Percentiles rank a stretch among this genome's conserved stretches.
Conservation (phyloP, 2,797 vertebrate genomes). For the Artibeus jamaicensis region DNA sequence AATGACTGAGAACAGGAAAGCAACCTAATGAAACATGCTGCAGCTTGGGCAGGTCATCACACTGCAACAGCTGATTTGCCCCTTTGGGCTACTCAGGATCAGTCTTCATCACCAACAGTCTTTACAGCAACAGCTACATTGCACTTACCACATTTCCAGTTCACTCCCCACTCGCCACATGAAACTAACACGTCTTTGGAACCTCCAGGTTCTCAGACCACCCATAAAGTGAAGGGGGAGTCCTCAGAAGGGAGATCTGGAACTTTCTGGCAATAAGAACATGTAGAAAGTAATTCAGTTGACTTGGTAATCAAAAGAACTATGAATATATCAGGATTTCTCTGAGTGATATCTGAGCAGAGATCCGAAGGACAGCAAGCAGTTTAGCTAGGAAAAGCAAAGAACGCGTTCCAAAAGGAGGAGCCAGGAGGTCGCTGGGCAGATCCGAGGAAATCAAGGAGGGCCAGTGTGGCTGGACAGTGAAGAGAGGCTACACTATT, state of each 20-base stretch:
- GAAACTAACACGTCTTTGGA: not conserved
- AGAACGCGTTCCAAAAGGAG: not conserved
- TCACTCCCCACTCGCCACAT: not conserved
- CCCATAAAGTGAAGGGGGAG: not conserved
- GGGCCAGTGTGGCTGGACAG: not conserved
- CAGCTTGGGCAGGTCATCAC: not conserved
- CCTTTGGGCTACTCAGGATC: not conserved
- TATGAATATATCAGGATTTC: not conserved
- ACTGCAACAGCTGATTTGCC: not conserved
- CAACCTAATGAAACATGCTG: not conserved
- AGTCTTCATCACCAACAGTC: not conserved
- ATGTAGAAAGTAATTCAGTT: not conserved
- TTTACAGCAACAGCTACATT: not conserved
- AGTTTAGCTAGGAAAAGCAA: not conserved
- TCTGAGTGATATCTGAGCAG: not conserved
- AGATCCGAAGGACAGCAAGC: not conserved
- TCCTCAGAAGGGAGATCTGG: constrained; percentile 5
- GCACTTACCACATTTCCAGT: not conserved
- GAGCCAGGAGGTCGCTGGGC: not conserved
- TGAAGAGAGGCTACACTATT: not conserved
- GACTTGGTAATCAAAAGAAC: constrained; percentile 7
- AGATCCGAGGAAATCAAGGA: not conserved
- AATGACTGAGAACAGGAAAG: not conserved
- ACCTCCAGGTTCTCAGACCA: not conserved
- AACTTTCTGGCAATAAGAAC: constrained; percentile 46